Conservation (phyloP, 2,888 invertebrate genomes). For the Ennomos erosarius region DNA sequence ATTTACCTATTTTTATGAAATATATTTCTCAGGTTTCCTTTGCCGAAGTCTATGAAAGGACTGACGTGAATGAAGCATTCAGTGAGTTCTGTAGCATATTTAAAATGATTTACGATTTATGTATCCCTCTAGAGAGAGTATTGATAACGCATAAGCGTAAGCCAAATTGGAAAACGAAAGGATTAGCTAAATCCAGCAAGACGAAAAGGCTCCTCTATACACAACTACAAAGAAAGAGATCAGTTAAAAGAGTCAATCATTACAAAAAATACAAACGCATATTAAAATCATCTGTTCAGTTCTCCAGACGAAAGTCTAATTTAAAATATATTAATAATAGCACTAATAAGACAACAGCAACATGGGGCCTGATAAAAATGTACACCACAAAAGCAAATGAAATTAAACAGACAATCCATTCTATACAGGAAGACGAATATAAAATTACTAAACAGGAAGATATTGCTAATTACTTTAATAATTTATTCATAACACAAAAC, state of each 20-base stretch:
- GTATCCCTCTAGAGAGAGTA: background rate
- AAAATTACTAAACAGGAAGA: background rate
- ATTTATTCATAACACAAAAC: constrained; percentile 1
- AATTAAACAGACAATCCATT: background rate
- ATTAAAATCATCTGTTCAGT: background rate
- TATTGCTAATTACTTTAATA: background rate
- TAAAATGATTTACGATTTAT: background rate
- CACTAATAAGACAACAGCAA: background rate
- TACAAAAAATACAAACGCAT: background rate
- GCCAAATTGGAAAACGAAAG: constrained; percentile 1
- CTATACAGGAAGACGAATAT: background rate
- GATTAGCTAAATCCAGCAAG: background rate
- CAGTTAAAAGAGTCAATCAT: background rate
- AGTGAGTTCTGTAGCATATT: background rate
- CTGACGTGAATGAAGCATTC: background rate
- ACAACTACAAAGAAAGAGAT: background rate
- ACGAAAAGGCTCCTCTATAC: background rate
- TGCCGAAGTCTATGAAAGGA: background rate
- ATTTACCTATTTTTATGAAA: constrained; percentile 1
- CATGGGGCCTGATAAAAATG: background rate
- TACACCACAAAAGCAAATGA: background rate
- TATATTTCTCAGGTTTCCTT: background rate
- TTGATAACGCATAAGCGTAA: background rate
- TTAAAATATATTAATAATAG: background rate
- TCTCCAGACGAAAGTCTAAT: background rate